Base-by-base conservation (phyloP, 1,140 invertebrate genomes). In the Scaptomyza hsui region DNA sequence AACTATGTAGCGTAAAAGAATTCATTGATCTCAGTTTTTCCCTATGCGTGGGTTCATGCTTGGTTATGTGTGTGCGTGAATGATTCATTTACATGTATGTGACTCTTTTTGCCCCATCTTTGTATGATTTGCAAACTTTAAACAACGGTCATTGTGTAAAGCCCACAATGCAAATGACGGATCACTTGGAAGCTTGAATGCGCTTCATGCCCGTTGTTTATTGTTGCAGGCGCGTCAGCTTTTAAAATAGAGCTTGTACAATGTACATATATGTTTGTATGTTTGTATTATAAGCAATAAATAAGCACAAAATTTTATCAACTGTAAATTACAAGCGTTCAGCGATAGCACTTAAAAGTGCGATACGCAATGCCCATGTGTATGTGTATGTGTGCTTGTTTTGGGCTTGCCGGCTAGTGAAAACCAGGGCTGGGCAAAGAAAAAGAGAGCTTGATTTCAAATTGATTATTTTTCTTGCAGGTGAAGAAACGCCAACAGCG, bases 401-500 rank as follows among this genome's bases (percentile, higher is more conserved):
- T 60, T 32, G 35, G 39, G 63, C 57, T 73, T 69, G 63, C 65
- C 64, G 65, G 71, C 57, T 51, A 37, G 44, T 51, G 16, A 35
- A 16, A 52, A 61, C 52, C 68, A 72, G 61, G 59, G 59, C 10
- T 75, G 53, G 48, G 21, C 13, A 44, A 26, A 9, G 7, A 51
- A 35, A 32, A 45, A 26, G 37, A 21, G 13, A 13, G 6, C 9
- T 21, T 10, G 35, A 18, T 13, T 57, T 3, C 32, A 4, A 10
- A 12, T 52, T 4, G 37, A 12, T 2, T 53, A 12, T 1, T 15
- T 21, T 4, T 32, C 4, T 18, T 45, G 49, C 55, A 99, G 98
- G 96, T 99, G 26, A 98, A 98, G 92, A 98, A 98, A 91, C 93
- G 97, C 76, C 98, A 99, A 91, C 96, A 98, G 91, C 94, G 97